Evolutionary conservation across 2,888 invertebrate genomes (phyloP).

Genomic region (Gastrophysa polygoni): DNA sequence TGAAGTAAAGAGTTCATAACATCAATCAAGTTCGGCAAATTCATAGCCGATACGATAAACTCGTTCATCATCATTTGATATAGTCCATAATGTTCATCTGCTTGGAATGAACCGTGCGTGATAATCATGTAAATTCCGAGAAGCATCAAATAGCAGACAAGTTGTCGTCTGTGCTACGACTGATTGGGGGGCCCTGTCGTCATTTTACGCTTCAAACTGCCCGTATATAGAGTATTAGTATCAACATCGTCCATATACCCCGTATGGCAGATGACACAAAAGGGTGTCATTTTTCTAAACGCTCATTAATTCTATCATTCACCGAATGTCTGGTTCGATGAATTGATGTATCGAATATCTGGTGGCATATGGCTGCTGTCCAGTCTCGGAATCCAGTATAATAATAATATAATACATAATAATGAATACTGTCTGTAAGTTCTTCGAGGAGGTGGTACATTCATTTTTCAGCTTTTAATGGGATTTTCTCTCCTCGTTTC

Average conservation of each 20-base stretch:
- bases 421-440: no score
- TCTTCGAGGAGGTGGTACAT: no score
- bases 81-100: no score
- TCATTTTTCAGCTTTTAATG: no score
- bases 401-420: background rate
- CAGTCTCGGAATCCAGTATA: background rate
- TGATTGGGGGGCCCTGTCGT: slow-evolving; percentile 19
- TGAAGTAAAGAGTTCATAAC: no score
- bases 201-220: slow-evolving; percentile 37
- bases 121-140: no score
- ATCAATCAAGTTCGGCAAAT: no score
- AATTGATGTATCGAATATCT: slow-evolving; percentile 27
- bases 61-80: no score
- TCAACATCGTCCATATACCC: slow-evolving; percentile 5
- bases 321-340: slow-evolving; percentile 1
- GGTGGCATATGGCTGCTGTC: slow-evolving; percentile 8
- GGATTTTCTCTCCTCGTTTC: no score
- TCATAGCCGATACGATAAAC: no score
- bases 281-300: slow-evolving; percentile 46
- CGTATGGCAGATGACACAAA: slow-evolving; percentile 43
- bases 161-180: background rate
- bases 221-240: slow-evolving; percentile 1
- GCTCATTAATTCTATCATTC: slow-evolving; percentile 36
- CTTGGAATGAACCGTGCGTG: no score
- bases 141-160: background rate